Percentiles rank a stretch among this genome's conserved stretches.
phyloP scores from a whole-genome alignment of 2,888 invertebrate genomes.

The Lissocephala sabroskyi region DNA sequence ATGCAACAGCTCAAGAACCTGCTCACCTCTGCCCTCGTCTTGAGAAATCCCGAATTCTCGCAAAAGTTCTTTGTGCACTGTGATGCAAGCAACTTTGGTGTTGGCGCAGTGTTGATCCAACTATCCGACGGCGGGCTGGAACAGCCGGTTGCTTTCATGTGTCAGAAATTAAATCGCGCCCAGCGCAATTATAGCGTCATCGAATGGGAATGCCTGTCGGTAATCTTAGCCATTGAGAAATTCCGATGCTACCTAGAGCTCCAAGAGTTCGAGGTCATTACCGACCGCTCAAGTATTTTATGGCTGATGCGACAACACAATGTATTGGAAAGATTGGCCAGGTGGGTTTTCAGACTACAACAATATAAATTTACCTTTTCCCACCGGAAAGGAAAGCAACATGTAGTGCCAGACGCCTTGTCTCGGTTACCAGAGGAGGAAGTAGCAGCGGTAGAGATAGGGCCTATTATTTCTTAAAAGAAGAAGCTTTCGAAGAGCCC shows the following conservation, averaged over 20 bases:
- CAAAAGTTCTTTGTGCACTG: not conserved
- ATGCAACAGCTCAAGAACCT: no score
- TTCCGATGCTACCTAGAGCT: constrained; percentile 3
- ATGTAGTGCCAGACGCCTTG: no score
- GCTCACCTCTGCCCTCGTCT: no score
- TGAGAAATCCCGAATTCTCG: not conserved
- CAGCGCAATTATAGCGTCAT: constrained; percentile 2
- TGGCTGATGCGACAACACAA: constrained; percentile 8
- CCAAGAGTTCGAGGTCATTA: constrained; percentile 5
- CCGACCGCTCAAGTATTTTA: constrained; percentile 3
- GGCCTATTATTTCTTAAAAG: no score
- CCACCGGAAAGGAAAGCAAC: no score
- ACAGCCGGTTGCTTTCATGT: constrained; percentile 2
- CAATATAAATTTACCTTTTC: no score
- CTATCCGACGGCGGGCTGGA: not conserved
- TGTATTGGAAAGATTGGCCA: not conserved
- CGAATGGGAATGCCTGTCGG: constrained; percentile 1
- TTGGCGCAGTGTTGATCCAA: not conserved
- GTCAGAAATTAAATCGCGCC: not conserved
- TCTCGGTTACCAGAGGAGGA: no score
- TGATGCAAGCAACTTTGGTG: not conserved
- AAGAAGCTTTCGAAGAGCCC: no score
- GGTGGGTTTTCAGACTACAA: constrained; percentile 1
- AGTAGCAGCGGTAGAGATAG: no score
- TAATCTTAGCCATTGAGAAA: constrained; percentile 1